A percentile compares a stretch with the other conserved stretches of the same genome.
These are phyloP conservation scores for Drosophila vallismaia DNA, from an alignment of 2,888 invertebrate genomes.

Conservation along the genomic window DNA sequence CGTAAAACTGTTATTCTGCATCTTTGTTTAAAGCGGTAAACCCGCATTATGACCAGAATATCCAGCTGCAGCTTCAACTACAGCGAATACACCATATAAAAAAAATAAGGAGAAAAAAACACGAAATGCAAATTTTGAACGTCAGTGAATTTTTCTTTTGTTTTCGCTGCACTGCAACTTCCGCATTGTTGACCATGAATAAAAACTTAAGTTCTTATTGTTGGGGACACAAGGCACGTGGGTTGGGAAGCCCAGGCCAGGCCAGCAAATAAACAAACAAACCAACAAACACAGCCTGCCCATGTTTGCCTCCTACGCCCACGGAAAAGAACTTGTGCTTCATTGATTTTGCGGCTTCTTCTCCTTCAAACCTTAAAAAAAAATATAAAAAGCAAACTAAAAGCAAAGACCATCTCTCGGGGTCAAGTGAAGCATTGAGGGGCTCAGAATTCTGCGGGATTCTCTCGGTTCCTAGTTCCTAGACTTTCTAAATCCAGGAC, in stretches of 20 bases:
- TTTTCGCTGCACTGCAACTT: constrained; percentile 69
- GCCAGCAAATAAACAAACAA: constrained; percentile 37
- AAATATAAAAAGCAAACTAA: background rate
- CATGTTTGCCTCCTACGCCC: constrained; percentile 54
- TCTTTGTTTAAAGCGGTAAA: constrained; percentile 39
- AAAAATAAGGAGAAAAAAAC: constrained; percentile 35
- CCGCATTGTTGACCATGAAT: constrained; percentile 80
- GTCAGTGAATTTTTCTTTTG: constrained; percentile 70
- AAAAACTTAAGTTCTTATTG: constrained; percentile 79
- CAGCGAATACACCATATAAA: background rate
- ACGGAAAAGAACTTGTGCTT: constrained; percentile 53
- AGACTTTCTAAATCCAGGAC: constrained; percentile 70
- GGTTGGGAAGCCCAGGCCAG: constrained; percentile 45
- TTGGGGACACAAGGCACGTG: constrained; percentile 68
- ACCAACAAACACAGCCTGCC: constrained; percentile 39
- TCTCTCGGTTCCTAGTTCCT: constrained; percentile 21
- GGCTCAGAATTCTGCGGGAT: constrained; percentile 8
- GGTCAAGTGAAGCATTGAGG: constrained; percentile 30
- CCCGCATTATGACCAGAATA: constrained; percentile 52
- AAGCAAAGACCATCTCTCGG: constrained; percentile 9
- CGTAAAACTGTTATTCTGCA: constrained; percentile 22
- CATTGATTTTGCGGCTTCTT: constrained; percentile 61
- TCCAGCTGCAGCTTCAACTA: constrained; percentile 4
- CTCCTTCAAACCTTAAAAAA: background rate
- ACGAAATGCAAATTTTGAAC: constrained; percentile 67